Percentiles rank a stretch among this genome's conserved stretches.
These are phyloP conservation scores for Tamias sibiricus DNA, from an alignment of 2,113 vertebrate species.

Conservation along the genomic window DNA sequence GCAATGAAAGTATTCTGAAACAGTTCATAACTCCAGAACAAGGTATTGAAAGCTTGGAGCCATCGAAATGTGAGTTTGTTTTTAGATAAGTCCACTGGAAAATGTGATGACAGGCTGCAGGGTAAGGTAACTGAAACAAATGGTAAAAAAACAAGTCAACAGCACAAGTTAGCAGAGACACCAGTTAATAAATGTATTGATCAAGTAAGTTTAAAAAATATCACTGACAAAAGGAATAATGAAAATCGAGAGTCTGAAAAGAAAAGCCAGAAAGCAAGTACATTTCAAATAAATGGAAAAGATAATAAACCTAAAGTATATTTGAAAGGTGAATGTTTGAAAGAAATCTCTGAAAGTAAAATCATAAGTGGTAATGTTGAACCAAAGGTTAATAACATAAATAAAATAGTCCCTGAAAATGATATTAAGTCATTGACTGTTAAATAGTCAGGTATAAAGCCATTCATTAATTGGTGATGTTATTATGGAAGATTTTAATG, in stretches of 20 bases:
- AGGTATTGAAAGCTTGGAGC: slow-evolving; percentile 65
- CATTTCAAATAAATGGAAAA: slow-evolving; percentile 94
- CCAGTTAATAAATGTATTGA: slow-evolving; percentile 80
- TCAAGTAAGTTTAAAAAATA: slow-evolving; percentile 81
- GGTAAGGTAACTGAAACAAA: slow-evolving; percentile 83
- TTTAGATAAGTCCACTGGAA: slow-evolving; percentile 80
- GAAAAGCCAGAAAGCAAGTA: slow-evolving; percentile 75
- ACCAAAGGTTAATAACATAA: slow-evolving; percentile 90
- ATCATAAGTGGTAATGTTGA: slow-evolving; percentile 84
- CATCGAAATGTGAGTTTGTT: slow-evolving; percentile 74
- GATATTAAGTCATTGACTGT: slow-evolving; percentile 82
- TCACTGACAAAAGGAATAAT: slow-evolving; percentile 84
- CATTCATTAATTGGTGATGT: slow-evolving; percentile 94
- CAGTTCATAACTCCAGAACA: slow-evolving; percentile 78
- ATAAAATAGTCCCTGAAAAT: slow-evolving; percentile 85
- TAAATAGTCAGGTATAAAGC: slow-evolving; percentile 88
- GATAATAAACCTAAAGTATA: slow-evolving; percentile 83
- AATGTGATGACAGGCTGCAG: slow-evolving; percentile 68
- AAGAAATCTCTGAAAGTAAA: slow-evolving; percentile 84
- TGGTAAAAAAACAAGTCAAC: slow-evolving; percentile 82
- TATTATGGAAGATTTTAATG: slow-evolving; percentile 82
- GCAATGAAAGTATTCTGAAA: slow-evolving; percentile 79
- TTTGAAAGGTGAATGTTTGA: slow-evolving; percentile 81
- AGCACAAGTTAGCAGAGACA: slow-evolving; percentile 74
- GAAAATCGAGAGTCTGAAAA: slow-evolving; percentile 82